Percentiles rank a stretch among this genome's conserved stretches.
These are phyloP conservation scores for Branchipolynoe longqiensis DNA, from an alignment of 2,888 invertebrate genomes.

Conservation along the genomic window DNA sequence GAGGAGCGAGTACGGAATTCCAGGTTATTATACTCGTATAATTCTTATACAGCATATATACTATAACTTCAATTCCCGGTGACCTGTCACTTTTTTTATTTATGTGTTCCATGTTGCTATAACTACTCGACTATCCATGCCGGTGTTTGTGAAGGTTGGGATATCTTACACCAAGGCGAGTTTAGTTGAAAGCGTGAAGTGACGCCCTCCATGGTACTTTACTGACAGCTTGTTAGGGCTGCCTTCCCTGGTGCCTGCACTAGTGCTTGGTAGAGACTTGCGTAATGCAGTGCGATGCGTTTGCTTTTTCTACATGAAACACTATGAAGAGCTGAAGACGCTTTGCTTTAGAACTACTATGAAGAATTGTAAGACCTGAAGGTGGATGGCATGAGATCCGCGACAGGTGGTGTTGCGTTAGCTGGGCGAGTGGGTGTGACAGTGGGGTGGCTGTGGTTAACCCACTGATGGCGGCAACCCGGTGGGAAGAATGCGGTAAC, in stretches of 20 bases:
- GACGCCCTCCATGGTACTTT: no score
- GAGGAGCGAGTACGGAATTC: no score
- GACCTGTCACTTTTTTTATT: no score
- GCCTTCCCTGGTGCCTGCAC: slow-evolving; percentile 24
- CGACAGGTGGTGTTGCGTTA: not conserved
- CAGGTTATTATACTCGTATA: no score
- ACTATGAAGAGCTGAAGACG: not conserved
- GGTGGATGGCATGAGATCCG: slow-evolving; percentile 27
- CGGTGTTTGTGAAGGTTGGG: no score
- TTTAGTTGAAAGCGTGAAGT: not conserved
- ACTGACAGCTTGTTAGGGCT: slow-evolving; percentile 25
- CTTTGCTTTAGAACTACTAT: slow-evolving; percentile 34
- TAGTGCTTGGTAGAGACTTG: not conserved
- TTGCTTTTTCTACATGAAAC: not conserved
- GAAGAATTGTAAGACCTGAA: slow-evolving; percentile 37
- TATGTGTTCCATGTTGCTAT: no score
- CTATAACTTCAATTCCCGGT: no score
- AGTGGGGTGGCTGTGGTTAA: not conserved
- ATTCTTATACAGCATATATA: no score
- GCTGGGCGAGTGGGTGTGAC: not conserved
- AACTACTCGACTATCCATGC: no score
- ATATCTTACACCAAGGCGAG: not conserved
- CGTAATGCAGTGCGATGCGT: not conserved
- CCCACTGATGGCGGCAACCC: not conserved
- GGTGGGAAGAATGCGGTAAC: not conserved